These are phyloP conservation scores for Chaitophorus viminalis DNA, from an alignment of 2,888 invertebrate genomes.

Conservation along the genomic window DNA sequence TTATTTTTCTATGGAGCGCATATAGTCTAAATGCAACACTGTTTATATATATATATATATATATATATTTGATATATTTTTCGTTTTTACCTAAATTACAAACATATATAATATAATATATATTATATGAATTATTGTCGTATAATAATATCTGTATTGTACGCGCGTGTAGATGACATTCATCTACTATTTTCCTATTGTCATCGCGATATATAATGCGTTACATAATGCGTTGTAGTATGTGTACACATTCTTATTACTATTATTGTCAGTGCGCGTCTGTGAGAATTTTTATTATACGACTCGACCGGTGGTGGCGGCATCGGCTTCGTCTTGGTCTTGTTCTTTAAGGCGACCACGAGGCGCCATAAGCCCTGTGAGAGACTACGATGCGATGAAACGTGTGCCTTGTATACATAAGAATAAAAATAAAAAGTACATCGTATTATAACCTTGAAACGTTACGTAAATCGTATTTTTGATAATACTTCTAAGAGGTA, in stretches of 20 bases:
- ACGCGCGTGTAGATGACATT: not conserved
- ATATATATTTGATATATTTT: too few species aligned
- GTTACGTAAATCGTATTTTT: not conserved
- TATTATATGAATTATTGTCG: too few species aligned
- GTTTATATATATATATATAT: too few species aligned
- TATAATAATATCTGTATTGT: not conserved
- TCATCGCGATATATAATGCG: not conserved
- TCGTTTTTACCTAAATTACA: too few species aligned
- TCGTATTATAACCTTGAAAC: not conserved
- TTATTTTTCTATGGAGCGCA: too few species aligned
- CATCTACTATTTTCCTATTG: not conserved
- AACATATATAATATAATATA: too few species aligned
- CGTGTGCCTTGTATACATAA: not conserved
- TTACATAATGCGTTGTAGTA: not conserved
- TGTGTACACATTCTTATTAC: not conserved
- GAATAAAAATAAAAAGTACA: not conserved
- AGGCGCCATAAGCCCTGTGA: constrained; percentile 35
- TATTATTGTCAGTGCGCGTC: not conserved
- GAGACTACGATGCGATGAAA: not conserved
- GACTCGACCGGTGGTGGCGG: not conserved
- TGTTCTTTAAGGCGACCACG: constrained; percentile 22
- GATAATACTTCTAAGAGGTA: not conserved
- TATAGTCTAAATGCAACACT: too few species aligned
- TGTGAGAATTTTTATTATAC: constrained; percentile 35
- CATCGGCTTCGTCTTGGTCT: constrained; percentile 17